These are phyloP conservation scores for Enteromius viviparus DNA, from an alignment of 2,797 vertebrate genomes.

Conservation along the genomic window DNA sequence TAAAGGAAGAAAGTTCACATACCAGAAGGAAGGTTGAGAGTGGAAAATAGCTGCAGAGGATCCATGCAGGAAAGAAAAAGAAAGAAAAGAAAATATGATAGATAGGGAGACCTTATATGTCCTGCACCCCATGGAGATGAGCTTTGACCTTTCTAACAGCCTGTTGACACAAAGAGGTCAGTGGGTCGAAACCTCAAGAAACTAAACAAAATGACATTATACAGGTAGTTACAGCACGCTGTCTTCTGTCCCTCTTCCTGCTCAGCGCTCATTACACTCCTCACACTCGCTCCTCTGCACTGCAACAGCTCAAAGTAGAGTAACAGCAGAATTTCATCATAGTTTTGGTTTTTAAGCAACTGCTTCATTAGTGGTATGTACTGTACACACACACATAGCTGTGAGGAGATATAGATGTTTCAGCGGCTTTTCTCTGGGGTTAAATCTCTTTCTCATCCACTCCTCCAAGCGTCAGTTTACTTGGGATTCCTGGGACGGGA, in stretches of 20 bases:
- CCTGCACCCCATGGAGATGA: constrained; percentile 10
- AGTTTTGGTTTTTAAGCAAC: constrained; percentile 5
- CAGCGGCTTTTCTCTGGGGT: constrained; percentile 26
- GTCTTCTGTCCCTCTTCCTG: not conserved
- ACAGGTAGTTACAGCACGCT: not conserved
- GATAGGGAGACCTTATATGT: not conserved
- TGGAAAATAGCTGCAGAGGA: constrained; percentile 1
- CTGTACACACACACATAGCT: constrained; percentile 33
- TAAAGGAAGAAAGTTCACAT: constrained; percentile 5
- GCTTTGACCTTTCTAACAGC: constrained; percentile 63
- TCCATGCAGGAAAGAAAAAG: constrained; percentile 14
- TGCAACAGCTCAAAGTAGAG: constrained; percentile 24
- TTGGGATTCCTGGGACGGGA: constrained; percentile 25
- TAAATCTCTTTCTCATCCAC: constrained; percentile 37
- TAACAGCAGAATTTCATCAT: constrained; percentile 29
- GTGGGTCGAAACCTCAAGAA: not conserved
- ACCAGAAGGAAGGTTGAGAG: constrained; percentile 17
- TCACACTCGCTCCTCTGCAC: constrained; percentile 14
- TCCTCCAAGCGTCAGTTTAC: constrained; percentile 17
- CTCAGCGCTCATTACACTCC: not conserved
- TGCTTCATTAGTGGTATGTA: constrained; percentile 20
- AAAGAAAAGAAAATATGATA: constrained; percentile 45
- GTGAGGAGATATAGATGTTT: constrained; percentile 36
- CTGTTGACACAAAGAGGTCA: constrained; percentile 39
- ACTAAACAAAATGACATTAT: not conserved